Percentiles rank a stretch among this genome's conserved stretches.
These are phyloP conservation scores for Gymnocephalus cernua DNA, from an alignment of 2,113 vertebrate species.

Conservation along the genomic window DNA sequence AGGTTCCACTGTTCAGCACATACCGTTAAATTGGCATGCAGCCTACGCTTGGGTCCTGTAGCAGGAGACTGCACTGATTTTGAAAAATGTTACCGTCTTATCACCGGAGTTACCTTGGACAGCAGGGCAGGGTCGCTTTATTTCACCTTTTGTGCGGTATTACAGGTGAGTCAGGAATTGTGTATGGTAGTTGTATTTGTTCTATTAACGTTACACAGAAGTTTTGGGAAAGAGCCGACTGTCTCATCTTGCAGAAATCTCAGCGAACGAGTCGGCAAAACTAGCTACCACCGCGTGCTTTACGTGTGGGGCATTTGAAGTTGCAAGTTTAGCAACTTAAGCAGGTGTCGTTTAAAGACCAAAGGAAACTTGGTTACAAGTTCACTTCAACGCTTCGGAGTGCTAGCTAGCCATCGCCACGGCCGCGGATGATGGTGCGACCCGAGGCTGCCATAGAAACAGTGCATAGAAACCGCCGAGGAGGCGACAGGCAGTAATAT, in stretches of 20 bases:
- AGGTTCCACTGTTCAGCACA: conserved; percentile 76
- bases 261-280: not conserved
- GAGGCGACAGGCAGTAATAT: not conserved
- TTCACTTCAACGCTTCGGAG: conserved; percentile 53
- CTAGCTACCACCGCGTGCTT: not conserved
- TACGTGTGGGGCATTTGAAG: not conserved
- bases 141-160: conserved; percentile 70
- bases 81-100: conserved; percentile 67
- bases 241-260: conserved; percentile 15
- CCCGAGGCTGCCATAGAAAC: conserved; percentile 76
- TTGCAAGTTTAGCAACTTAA: conserved; percentile 30
- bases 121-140: conserved; percentile 43
- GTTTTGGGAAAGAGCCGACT: conserved; percentile 53
- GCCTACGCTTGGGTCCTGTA: conserved; percentile 24
- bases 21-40: conserved; percentile 59
- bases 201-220: conserved; percentile 48
- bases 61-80: conserved; percentile 41
- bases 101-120: conserved; percentile 67
- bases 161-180: conserved; percentile 76
- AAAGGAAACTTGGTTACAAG: conserved; percentile 68
- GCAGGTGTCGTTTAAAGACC: not conserved
- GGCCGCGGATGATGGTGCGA: conserved; percentile 56
- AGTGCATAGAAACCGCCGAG: conserved; percentile 59
- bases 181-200: not conserved
- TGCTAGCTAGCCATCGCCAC: conserved; percentile 23